Evolutionary conservation across 2,888 invertebrate species (phyloP), one percentile per base, ranked within the genome.

Genomic region (Capitulum mitella): DNA sequence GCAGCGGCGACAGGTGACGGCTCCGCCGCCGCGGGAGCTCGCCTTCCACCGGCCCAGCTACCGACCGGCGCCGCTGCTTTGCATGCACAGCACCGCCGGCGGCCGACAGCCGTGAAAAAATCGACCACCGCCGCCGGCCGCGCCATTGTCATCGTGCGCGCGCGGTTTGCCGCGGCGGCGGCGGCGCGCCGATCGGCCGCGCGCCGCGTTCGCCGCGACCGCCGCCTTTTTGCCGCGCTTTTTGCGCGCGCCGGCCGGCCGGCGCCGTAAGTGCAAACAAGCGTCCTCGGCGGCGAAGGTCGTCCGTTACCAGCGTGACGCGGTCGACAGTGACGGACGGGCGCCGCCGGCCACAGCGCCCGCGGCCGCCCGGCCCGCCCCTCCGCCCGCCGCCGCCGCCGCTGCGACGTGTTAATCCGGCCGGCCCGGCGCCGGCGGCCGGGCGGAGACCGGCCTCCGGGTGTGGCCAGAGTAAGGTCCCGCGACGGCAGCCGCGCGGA

Each of bases 201-300:
- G 51, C 51, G 22, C 22, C 51, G 6, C 6, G 34, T 8, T 34
- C 34, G 6, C 37, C 37, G 26, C 58, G 6, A 29, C 29, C 12
- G 58, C 12, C 70, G 70, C 14, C 70, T 70, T 70, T 70, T 70
- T 70, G 70, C 40, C 16, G 26, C 40, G 70, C 37, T 70, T 70
- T 70, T 70, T 70, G 70, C 70, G 70, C 40, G 70, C 70, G 70
- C 37, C 37, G 8, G 70, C 29, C 70, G 40, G 37, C 26, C 40
- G 26, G 37, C 40, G 40, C 70, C 40, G 70, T 70, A 70, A 70
- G 70, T 70, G 70, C 70, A 70, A 70, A 70, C 70, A 70, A 26
- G 70, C 70, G 70, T 70, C 70, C 37, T 8, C 40, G 37, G 70
- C 70, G 70, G 70, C 29, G 70, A 8, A 22, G 26, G 40, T 22